These are phyloP conservation scores for Nymphalis c-album DNA, from an alignment of 2,888 invertebrate genomes.

Conservation along the genomic window DNA sequence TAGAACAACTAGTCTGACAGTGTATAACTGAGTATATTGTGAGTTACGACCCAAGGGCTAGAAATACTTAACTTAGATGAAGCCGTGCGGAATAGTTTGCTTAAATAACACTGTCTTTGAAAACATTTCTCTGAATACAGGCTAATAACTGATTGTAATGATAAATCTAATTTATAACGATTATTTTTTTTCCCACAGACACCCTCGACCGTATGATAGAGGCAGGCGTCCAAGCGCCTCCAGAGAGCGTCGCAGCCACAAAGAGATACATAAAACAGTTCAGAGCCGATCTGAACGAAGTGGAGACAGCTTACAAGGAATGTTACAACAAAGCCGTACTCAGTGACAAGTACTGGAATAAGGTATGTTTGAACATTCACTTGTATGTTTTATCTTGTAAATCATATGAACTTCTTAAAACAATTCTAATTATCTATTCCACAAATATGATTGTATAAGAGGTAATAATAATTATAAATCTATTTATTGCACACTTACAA, in stretches of 20 bases:
- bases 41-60: no score
- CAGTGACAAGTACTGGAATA: conserved; percentile 91
- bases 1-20: no score
- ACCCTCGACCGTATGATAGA: conserved; percentile 67
- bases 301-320: conserved; percentile 81
- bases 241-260: conserved; percentile 75
- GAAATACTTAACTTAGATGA: no score
- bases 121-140: not conserved
- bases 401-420: no score
- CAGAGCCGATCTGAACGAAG: conserved; percentile 81
- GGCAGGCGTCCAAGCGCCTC: conserved; percentile 63
- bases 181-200: conserved; percentile 46
- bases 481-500: no score
- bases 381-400: not conserved
- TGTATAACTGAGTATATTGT: no score
- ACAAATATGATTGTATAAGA: no score
- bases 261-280: conserved; percentile 78
- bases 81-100: no score
- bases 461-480: no score
- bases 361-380: conserved; percentile 73
- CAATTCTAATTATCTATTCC: no score
- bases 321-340: conserved; percentile 82
- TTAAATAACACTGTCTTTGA: not conserved
- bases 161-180: no score
- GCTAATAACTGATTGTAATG: no score